Base-by-base conservation (phyloP, 2,797 vertebrate species). In the Sebastes ruberrimus region DNA sequence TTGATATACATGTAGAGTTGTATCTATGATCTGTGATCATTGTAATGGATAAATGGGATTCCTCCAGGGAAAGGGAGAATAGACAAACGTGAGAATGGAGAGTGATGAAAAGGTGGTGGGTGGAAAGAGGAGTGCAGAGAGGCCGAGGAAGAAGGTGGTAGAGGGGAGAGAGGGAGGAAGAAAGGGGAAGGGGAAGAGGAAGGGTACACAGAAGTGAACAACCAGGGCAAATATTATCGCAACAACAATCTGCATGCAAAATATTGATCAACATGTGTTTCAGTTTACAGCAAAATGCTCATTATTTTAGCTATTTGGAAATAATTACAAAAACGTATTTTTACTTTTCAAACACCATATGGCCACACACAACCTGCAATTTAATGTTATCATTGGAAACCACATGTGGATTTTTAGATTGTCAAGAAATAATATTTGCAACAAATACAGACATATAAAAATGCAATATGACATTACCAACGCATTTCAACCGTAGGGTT, bases 401-500 rank as follows among this genome's bases (percentile, higher is more conserved):
- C 74, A 84, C 84, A 89, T 82, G 88, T 80, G 62, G 81, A 78
- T 84, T 77, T 42, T 76, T 42, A 86, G 74, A 88, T 81, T 76
- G 46, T 55, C 23, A 59, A 42, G 71, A 81, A 83, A 80, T 71
- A 83, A 89, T 86, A 92, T 91, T 90, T 91, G 78, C 76, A 81
- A 73, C 42, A 64, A 74, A 76, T 64, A 78, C 67, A 78, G 16
- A 79, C 74, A 85, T 49, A 52, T 74, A 67, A 69, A 65, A 74
- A 79, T 82, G 71, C 76, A 87, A 74, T 46, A 80, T 80, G 60
- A 74, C 65, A 80, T 78, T 7, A 76, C 14, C 10, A 59, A 74
- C 33, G 74, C 52, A 32, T 53, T 42, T 46, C 30, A 55, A 59
- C 23, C 0, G 1, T 4, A 38, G 28, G 28, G 20, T 53, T 55